Base-by-base conservation (phyloP, 2,113 vertebrate species). In the Lophochroa leadbeateri region DNA sequence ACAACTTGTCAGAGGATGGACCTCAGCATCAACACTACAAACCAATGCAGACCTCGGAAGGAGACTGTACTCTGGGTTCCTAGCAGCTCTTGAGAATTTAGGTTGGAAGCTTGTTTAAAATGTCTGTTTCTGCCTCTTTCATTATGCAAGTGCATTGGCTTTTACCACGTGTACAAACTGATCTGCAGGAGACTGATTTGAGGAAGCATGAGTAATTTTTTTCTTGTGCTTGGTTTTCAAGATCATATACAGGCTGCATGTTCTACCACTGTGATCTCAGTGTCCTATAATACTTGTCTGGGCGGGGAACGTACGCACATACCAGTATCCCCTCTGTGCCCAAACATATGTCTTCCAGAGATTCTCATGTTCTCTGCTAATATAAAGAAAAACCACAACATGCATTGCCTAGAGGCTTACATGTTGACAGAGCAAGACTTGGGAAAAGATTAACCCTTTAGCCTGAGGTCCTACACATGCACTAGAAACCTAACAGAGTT, bases 261-360 rank as follows among this genome's bases (percentile, higher is more conserved):
- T 68, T 52, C 49, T 41, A 9, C 11, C 46, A 14, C 47, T 74
- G 80, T 27, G 83, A 57, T 47, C 81, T 79, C 61, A n/a, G 41
- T 10, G n/a, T 24, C 52, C 65, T 33, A 0, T 7, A 63, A 2
- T 2, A 14, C 18, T 75, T 16, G 1, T 39, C 70, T 29, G 39
- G 80, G 37, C 37, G 57, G 69, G 31, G 31, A 71, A 31, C 0
- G 10, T 28, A 55, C 2, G 37, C 76, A 47, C 2, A 2, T 12
- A 21, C 7, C 50, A 19, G 55, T 24, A 58, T 17, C 69, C 60
- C 21, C 88, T 71, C 65, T 20, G 43, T 94, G 80, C 60, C 71
- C 60, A 75, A 49, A 71, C 64, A 49, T 5, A 0, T 17, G 35
- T 63, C 71, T 78, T 71, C 25, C 80, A 88, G 37, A 75, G 43